Evolutionary conservation across 2,113 vertebrate species (phyloP).

Genomic region (Mastomys natalensis): DNA sequence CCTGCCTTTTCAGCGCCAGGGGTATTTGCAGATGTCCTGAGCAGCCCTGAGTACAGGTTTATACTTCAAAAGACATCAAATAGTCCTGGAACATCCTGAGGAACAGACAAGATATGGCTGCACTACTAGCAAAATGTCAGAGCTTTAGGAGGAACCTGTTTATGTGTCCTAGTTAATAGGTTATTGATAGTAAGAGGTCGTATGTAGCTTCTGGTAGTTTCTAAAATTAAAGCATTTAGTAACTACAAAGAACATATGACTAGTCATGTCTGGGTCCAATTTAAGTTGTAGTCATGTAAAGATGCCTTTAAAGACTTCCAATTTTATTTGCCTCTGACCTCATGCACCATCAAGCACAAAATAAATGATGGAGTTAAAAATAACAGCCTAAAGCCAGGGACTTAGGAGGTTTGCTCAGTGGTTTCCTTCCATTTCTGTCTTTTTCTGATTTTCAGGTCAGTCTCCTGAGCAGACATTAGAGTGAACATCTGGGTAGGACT

Average conservation of each 20-base stretch:
- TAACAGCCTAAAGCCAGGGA: no score
- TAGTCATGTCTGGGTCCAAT: background rate
- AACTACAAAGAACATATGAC: background rate
- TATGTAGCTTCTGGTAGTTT: background rate
- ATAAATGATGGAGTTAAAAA: background rate
- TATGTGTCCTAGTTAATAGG: fast-evolving
- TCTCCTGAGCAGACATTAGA: background rate
- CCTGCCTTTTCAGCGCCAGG: background rate
- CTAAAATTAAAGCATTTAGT: background rate
- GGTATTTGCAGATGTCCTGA: background rate
- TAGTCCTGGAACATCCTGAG: background rate
- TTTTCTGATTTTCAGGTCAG: background rate
- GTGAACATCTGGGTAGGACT: background rate
- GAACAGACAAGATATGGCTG: background rate
- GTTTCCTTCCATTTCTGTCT: background rate
- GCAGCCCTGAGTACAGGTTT: background rate
- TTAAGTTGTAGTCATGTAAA: background rate
- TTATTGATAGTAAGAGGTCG: fast-evolving
- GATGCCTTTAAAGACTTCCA: background rate
- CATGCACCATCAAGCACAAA: background rate
- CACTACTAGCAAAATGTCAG: background rate
- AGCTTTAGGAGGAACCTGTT: fast-evolving
- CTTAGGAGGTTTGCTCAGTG: fast-evolving
- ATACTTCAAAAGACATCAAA: background rate
- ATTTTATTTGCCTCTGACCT: background rate